Evolutionary conservation across 2,797 vertebrate species (phyloP).

Genomic region (Oryzias dopingdopingensis): DNA sequence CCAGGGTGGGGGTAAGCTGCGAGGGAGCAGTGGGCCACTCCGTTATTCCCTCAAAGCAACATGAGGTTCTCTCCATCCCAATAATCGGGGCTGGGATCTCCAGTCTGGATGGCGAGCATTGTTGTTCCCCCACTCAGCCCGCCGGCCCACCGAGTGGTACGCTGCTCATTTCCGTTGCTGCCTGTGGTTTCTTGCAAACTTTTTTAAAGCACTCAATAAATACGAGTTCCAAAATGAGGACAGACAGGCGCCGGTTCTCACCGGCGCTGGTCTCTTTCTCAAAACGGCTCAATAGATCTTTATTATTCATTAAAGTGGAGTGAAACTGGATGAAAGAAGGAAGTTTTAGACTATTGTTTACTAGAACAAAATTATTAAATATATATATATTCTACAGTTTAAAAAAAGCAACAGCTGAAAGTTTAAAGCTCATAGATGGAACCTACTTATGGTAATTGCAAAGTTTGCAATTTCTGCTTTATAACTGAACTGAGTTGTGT

Average conservation of each 20-base stretch:
- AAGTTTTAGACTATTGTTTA: too few relatives aligned
- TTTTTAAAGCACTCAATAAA: conserved; percentile 60
- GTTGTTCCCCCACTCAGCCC: conserved; percentile 58
- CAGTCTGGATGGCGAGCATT: conserved; percentile 63
- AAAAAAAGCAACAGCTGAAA: too few relatives aligned
- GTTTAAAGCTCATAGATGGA: too few relatives aligned
- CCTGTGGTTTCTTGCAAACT: conserved; percentile 57
- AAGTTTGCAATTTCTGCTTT: too few relatives aligned
- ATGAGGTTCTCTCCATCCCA: conserved; percentile 61
- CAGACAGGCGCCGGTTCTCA: conserved; percentile 10
- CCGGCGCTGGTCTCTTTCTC: conserved; percentile 5
- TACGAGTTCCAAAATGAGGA: conserved; percentile 38
- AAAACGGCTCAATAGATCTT: too few relatives aligned
- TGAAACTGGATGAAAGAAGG: too few relatives aligned
- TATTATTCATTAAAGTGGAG: too few relatives aligned
- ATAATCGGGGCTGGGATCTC: conserved; percentile 72
- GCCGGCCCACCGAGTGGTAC: conserved; percentile 54
- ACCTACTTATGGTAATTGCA: too few relatives aligned
- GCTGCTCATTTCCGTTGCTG: conserved; percentile 73
- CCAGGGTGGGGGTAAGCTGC: conserved; percentile 71
- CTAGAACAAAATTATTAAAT: too few relatives aligned
- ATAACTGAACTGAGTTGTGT: too few relatives aligned
- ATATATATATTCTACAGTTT: too few relatives aligned
- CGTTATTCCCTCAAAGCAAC: conserved; percentile 63
- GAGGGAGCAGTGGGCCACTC: conserved; percentile 73